phyloP scores from a whole-genome alignment of 2,797 vertebrate genomes.

The Mareca penelope region DNA sequence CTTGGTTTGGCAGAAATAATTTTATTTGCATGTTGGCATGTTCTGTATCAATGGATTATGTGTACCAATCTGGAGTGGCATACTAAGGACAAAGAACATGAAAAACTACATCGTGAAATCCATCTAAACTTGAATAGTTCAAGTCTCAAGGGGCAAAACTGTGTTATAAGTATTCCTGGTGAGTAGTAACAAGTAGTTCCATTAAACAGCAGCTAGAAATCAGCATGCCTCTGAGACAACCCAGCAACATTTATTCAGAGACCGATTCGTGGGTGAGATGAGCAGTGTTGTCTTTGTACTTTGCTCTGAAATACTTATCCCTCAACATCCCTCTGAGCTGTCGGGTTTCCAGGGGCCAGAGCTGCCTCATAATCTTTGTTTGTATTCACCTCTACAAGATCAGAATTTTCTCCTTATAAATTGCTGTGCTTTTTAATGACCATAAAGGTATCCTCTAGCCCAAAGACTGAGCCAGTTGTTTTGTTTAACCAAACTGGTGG shows the following conservation, averaged over 20 bases:
- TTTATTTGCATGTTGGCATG: constrained; percentile 14
- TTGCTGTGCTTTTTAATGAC: constrained; percentile 36
- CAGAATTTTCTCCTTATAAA: constrained; percentile 57
- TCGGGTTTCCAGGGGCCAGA: constrained; percentile 43
- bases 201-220: constrained; percentile 60
- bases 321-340: constrained; percentile 18
- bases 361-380: constrained; percentile 60
- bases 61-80: constrained; percentile 3
- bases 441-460: constrained; percentile 45
- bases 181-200: constrained; percentile 49
- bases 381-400: constrained; percentile 56
- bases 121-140: constrained; percentile 40
- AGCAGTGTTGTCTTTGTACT: constrained; percentile 45
- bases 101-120: constrained; percentile 40
- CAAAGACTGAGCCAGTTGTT: background rate
- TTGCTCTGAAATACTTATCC: constrained; percentile 56
- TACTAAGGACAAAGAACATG: constrained; percentile 35
- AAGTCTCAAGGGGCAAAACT: constrained; percentile 43
- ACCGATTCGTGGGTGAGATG: constrained; percentile 20
- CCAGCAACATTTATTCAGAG: constrained; percentile 36
- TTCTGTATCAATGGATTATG: background rate
- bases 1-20: constrained; percentile 12
- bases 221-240: constrained; percentile 33
- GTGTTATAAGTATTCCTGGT: constrained; percentile 50
- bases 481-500: constrained; percentile 36